Evolutionary conservation across 2,797 vertebrate species (phyloP).

Genomic region (Xenentodon cancila): DNA sequence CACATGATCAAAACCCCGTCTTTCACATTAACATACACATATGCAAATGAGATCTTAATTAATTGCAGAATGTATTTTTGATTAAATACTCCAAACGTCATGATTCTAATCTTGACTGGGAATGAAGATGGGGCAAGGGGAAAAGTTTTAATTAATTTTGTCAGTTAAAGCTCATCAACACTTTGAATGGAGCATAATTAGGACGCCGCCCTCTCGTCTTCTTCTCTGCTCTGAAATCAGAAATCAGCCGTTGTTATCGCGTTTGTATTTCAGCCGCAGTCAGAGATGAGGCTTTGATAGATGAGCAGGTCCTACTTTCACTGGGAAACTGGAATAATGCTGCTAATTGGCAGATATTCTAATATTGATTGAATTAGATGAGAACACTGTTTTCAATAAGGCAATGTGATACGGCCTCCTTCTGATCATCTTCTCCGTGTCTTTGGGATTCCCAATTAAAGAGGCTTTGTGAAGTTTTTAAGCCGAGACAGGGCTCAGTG

Average conservation of each 20-base stretch:
- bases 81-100: constrained; percentile 87
- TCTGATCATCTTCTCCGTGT: constrained; percentile 74
- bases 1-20: constrained; percentile 75
- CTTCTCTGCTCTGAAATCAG: constrained; percentile 77
- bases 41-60: constrained; percentile 83
- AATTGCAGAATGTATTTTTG: constrained; percentile 82
- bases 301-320: constrained; percentile 76
- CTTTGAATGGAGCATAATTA: constrained; percentile 85
- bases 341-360: constrained; percentile 85
- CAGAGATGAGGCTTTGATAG: constrained; percentile 79
- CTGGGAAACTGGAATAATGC: constrained; percentile 80
- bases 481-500: constrained; percentile 36
- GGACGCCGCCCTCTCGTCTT: constrained; percentile 69
- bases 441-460: constrained; percentile 77
- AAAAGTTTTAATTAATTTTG: constrained; percentile 85
- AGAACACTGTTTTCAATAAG: constrained; percentile 81
- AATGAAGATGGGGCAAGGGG: constrained; percentile 3
- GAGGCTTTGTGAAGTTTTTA: constrained; percentile 63
- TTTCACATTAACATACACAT: constrained; percentile 80
- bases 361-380: constrained; percentile 86
- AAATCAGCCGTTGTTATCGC: constrained; percentile 85
- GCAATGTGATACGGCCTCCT: constrained; percentile 69
- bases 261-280: constrained; percentile 81
- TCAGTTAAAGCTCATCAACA: constrained; percentile 86
- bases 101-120: constrained; percentile 85